Evolutionary conservation across 2,113 vertebrate species (phyloP).

Genomic region (Heteronetta atricapilla): DNA sequence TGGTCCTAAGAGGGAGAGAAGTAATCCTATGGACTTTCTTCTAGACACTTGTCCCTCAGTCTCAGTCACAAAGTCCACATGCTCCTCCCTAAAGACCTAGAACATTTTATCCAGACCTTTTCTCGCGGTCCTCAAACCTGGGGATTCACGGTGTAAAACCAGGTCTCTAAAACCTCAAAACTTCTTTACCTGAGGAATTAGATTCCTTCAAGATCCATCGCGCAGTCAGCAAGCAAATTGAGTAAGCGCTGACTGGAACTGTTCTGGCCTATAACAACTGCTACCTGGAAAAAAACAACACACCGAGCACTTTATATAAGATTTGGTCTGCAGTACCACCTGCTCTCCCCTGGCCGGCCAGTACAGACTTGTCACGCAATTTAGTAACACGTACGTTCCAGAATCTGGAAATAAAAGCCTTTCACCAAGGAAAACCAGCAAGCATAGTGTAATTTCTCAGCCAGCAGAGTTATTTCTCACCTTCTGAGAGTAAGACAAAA

Average conservation of each 20-base stretch:
- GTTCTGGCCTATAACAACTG: not conserved
- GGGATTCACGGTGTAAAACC: not conserved
- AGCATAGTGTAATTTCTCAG: not conserved
- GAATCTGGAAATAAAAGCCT: not conserved
- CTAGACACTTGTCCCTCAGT: not conserved
- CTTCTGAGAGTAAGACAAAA: not conserved
- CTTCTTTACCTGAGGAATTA: not conserved
- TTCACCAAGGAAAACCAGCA: not conserved
- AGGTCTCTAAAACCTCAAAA: not conserved
- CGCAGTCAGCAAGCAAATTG: not conserved
- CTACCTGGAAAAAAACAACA: not conserved
- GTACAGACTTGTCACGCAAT: not conserved
- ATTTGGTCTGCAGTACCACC: fast-evolving
- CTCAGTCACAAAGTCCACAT: not conserved
- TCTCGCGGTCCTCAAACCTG: not conserved
- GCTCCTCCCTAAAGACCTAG: not conserved
- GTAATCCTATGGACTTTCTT: not conserved
- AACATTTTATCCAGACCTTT: not conserved
- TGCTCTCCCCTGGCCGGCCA: not conserved
- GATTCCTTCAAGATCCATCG: not conserved
- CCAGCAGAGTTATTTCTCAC: not conserved
- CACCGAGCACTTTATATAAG: not conserved
- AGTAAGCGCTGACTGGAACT: not conserved
- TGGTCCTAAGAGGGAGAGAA: not conserved
- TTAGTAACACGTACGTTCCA: not conserved